phyloP scores from a whole-genome alignment of 2,888 invertebrate species.

The Tenthredo scrophulariae region DNA sequence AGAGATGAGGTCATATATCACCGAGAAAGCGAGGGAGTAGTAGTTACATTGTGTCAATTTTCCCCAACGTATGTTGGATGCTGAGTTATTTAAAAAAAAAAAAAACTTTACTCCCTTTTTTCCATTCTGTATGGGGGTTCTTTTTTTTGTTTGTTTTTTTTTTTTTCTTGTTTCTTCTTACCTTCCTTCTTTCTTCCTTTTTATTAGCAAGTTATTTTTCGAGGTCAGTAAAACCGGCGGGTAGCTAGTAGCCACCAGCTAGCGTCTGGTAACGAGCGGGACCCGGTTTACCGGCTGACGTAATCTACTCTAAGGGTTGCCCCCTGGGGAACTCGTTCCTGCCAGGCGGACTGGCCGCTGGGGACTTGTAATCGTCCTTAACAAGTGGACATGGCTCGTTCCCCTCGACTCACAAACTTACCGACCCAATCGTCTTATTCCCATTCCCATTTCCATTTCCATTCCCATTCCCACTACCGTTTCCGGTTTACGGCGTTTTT shows the following conservation, averaged over 20 bases:
- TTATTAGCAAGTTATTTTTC: neutral
- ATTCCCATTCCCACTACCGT: slow-evolving; percentile 14
- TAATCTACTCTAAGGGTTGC: slow-evolving; percentile 58
- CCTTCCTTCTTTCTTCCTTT: neutral
- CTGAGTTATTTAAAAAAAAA: slow-evolving; percentile 9
- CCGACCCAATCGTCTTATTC: slow-evolving; percentile 38
- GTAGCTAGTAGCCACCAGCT: neutral
- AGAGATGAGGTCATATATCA: slow-evolving; percentile 59
- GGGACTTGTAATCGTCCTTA: slow-evolving; percentile 69
- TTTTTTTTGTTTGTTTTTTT: neutral
- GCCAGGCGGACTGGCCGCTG: slow-evolving; percentile 60
- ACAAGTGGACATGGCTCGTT: slow-evolving; percentile 65
- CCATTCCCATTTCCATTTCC: slow-evolving; percentile 25
- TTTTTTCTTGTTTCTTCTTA: neutral
- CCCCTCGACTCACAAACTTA: slow-evolving; percentile 37
- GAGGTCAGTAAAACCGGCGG: slow-evolving; percentile 15
- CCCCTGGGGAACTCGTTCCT: slow-evolving; percentile 51
- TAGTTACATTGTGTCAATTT: slow-evolving; percentile 62
- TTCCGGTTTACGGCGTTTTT: slow-evolving; percentile 22
- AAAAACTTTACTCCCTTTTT: neutral
- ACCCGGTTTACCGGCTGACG: slow-evolving; percentile 34
- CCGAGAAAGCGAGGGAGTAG: slow-evolving; percentile 59
- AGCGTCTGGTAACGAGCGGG: neutral
- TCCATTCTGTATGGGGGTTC: neutral
- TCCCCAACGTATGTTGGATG: neutral